Percentiles rank a stretch among this genome's conserved stretches.
Evolutionary conservation across 2,113 vertebrate species (phyloP).

Genomic region (Athene cunicularia): DNA sequence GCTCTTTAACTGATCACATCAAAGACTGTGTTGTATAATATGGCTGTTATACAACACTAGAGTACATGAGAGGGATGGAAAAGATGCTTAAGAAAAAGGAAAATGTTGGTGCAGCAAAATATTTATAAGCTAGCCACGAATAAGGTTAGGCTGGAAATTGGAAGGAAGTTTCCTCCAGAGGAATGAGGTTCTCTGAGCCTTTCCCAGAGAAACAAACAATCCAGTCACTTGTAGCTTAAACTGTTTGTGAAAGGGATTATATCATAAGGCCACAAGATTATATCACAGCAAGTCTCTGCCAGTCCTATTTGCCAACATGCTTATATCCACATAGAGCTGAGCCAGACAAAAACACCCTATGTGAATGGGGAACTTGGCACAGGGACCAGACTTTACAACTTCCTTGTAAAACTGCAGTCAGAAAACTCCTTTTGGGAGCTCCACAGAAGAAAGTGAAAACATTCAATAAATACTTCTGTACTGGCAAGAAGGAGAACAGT

Average conservation of each 20-base stretch:
- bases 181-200: neutral
- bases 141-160: neutral
- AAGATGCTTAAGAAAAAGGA: neutral
- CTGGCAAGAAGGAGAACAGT: neutral
- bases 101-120: neutral
- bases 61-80: neutral
- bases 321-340: slow-evolving; percentile 20
- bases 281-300: slow-evolving; percentile 57
- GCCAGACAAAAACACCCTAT: slow-evolving; percentile 37
- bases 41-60: neutral
- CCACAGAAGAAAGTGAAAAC: neutral
- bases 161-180: neutral
- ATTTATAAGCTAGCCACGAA: neutral
- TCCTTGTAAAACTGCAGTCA: neutral
- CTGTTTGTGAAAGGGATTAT: slow-evolving; percentile 45
- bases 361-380: neutral
- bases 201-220: slow-evolving; percentile 34
- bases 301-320: slow-evolving; percentile 34
- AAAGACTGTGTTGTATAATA: neutral
- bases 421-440: neutral
- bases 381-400: neutral
- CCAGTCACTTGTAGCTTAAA: neutral
- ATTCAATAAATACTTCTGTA: neutral
- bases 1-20: neutral
- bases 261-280: slow-evolving; percentile 18